Evolutionary conservation across 2,113 vertebrate species (phyloP).

Genomic region (Amphiprion ocellaris): DNA sequence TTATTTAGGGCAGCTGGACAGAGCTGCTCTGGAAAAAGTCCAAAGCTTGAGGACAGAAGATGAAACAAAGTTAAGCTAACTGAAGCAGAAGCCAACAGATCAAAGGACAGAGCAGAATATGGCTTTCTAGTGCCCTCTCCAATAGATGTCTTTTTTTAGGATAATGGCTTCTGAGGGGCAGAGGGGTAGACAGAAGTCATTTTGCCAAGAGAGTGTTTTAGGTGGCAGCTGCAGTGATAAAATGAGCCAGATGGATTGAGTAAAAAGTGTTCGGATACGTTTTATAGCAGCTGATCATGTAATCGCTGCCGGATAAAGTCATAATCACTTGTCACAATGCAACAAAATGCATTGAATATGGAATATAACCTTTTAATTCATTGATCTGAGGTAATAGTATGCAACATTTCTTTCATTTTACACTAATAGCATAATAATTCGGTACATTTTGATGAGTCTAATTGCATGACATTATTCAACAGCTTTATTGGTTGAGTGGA

Average conservation of each 20-base stretch:
- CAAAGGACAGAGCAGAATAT: too few relatives aligned
- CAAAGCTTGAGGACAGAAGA: too few relatives aligned
- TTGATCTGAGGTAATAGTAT: too few relatives aligned
- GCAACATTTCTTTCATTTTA: not conserved
- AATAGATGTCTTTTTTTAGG: conserved; percentile 28
- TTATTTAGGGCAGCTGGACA: too few relatives aligned
- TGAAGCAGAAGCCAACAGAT: too few relatives aligned
- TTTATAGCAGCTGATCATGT: conserved; percentile 33
- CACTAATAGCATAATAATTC: not conserved
- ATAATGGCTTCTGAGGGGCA: conserved; percentile 48
- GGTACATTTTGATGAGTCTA: too few relatives aligned
- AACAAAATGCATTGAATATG: conserved; percentile 11
- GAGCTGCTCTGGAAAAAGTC: too few relatives aligned
- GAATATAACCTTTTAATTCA: too few relatives aligned
- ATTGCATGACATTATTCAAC: too few relatives aligned
- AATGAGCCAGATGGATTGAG: conserved; percentile 2
- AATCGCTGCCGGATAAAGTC: not conserved
- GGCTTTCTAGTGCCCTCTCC: too few relatives aligned
- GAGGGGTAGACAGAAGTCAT: conserved; percentile 16
- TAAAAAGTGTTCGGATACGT: conserved; percentile 9
- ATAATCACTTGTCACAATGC: conserved; percentile 11
- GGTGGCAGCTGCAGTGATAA: conserved; percentile 26
- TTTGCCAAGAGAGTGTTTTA: conserved; percentile 33
- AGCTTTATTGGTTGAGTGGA: too few relatives aligned
- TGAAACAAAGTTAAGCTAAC: too few relatives aligned